Evolutionary conservation across 2,888 invertebrate species (phyloP).

Genomic region (Saturnia pavonia): DNA sequence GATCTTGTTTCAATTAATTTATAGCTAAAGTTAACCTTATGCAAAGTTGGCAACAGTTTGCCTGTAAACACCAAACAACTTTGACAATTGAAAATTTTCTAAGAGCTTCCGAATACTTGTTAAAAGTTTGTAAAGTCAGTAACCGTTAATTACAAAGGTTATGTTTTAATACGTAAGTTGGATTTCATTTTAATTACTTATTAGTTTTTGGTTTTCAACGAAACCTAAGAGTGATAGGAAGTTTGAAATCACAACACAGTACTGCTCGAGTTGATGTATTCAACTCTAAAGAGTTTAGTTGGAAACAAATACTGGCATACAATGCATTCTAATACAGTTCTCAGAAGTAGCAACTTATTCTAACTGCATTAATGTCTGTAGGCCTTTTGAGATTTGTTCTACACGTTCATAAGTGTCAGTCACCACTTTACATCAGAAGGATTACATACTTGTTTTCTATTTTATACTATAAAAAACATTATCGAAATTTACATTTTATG

Average conservation of each 20-base stretch:
- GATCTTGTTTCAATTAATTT: slow-evolving; percentile 44
- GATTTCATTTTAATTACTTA: background rate
- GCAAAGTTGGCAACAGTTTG: slow-evolving; percentile 20
- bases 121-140: slow-evolving; percentile 2
- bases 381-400: background rate
- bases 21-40: slow-evolving; percentile 43
- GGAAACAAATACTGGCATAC: background rate
- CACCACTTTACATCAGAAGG: background rate
- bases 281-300: background rate
- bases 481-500: no score
- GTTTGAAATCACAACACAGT: background rate
- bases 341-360: background rate
- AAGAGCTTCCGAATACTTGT: slow-evolving; percentile 4
- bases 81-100: slow-evolving; percentile 13
- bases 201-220: background rate
- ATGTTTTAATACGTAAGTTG: background rate
- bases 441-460: background rate
- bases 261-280: no score
- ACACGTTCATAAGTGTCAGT: background rate
- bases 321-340: background rate
- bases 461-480: background rate
- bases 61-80: slow-evolving; percentile 7
- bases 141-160: slow-evolving; percentile 4
- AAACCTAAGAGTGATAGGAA: background rate
- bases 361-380: background rate